phyloP scores from a whole-genome alignment of 1,140 invertebrate genomes.

The Nilaparvata lugens region DNA sequence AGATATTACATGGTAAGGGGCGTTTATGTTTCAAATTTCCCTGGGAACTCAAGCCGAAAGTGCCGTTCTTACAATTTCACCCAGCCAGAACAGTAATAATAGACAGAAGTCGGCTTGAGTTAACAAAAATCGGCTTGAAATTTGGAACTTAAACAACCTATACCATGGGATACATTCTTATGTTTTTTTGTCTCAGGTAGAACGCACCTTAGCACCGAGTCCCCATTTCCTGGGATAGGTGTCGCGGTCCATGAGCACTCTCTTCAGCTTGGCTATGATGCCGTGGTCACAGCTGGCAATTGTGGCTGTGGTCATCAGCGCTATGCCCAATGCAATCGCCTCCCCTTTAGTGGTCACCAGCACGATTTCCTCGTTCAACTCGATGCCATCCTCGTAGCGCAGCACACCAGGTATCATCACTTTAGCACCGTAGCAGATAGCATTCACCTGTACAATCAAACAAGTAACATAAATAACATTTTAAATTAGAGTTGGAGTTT shows the following conservation, averaged over 20 bases:
- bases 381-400: conserved; percentile 95
- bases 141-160: too few relatives aligned
- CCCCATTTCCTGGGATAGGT: conserved; percentile 98
- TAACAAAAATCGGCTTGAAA: too few relatives aligned
- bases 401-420: conserved; percentile 95
- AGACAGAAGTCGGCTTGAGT: too few relatives aligned
- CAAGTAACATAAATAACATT: not conserved
- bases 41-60: too few relatives aligned
- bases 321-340: conserved; percentile 86
- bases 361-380: conserved; percentile 95
- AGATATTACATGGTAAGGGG: too few relatives aligned
- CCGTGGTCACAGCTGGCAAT: conserved; percentile 97
- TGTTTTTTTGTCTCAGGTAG: too few relatives aligned
- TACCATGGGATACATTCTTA: too few relatives aligned
- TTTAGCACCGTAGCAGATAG: conserved; percentile 97
- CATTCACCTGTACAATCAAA: conserved; percentile 69
- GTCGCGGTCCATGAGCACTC: conserved; percentile 99
- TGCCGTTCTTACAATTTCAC: too few relatives aligned
- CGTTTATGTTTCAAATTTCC: too few relatives aligned
- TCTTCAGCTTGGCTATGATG: conserved; percentile 93
- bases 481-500: too few relatives aligned
- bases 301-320: conserved; percentile 95
- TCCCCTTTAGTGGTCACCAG: conserved; percentile 98
- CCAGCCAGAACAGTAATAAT: too few relatives aligned
- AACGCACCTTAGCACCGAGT: conserved; percentile 80